Percentiles rank a stretch among this genome's conserved stretches.
Evolutionary conservation across 2,113 vertebrate species (phyloP).

Genomic region (Phyllopteryx taeniolatus): DNA sequence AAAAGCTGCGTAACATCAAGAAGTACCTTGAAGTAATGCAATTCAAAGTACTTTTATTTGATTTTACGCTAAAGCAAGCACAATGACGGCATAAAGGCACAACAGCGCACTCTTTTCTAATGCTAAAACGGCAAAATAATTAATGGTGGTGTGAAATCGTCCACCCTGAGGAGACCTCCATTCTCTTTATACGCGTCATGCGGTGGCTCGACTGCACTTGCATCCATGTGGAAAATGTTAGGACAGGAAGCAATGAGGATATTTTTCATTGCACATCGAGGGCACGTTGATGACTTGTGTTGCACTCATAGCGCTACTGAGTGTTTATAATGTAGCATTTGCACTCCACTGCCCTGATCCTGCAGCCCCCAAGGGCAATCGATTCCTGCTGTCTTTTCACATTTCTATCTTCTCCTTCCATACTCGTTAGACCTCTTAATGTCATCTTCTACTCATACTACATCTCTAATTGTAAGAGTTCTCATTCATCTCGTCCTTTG

Average conservation of each 20-base stretch:
- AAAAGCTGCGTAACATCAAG: neutral
- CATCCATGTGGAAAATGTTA: slow-evolving; percentile 31
- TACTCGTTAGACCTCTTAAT: slow-evolving; percentile 4
- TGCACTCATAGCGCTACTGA: slow-evolving; percentile 37
- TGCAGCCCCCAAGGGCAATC: slow-evolving; percentile 51
- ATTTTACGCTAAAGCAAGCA: neutral
- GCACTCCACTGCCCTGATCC: slow-evolving; percentile 54
- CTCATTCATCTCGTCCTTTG: slow-evolving; percentile 22
- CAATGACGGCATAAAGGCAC: neutral
- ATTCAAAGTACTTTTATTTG: neutral
- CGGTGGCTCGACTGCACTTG: slow-evolving; percentile 30
- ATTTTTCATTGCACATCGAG: slow-evolving; percentile 56
- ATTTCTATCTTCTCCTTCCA: slow-evolving; percentile 35
- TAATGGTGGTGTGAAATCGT: neutral
- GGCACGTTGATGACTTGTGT: slow-evolving; percentile 49
- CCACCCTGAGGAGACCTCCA: slow-evolving; percentile 2
- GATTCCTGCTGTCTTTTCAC: slow-evolving; percentile 55
- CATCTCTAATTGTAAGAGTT: slow-evolving; percentile 9
- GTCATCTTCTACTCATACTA: slow-evolving; percentile 1
- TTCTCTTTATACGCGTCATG: slow-evolving; percentile 3
- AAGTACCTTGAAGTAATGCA: neutral
- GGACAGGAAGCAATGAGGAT: slow-evolving; percentile 33
- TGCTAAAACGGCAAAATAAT: neutral
- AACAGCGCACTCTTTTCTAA: neutral
- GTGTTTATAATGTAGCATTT: slow-evolving; percentile 60